Evolutionary conservation across 2,888 invertebrate genomes (phyloP).

Genomic region (Griposia aprilina): DNA sequence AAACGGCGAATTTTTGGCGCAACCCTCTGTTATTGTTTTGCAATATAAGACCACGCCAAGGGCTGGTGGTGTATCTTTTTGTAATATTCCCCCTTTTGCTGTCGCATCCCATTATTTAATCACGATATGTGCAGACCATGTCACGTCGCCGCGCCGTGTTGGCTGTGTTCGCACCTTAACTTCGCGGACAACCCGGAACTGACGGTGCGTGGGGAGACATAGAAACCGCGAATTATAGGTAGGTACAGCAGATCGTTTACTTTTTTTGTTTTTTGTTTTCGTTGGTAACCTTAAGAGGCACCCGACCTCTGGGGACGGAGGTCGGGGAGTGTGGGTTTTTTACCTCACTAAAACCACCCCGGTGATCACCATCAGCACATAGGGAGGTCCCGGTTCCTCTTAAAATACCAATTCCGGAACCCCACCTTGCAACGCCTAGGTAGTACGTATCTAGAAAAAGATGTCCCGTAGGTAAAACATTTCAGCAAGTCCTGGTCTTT

Average conservation of each 20-base stretch:
- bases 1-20: not conserved
- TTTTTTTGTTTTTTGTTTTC: too few species aligned
- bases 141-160: not conserved
- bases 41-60: conserved; percentile 10
- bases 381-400: too few species aligned
- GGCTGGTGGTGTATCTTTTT: conserved; percentile 31
- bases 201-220: not conserved
- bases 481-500: not conserved
- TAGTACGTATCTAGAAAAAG: not conserved
- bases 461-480: not conserved
- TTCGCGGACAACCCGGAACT: not conserved
- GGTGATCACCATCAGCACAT: too few species aligned
- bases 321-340: too few species aligned
- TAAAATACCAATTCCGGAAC: too few species aligned
- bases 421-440: too few species aligned
- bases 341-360: too few species aligned
- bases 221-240: not conserved
- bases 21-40: conserved; percentile 21
- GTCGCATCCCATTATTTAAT: conserved; percentile 34
- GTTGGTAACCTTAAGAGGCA: too few species aligned
- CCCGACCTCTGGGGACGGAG: too few species aligned
- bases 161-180: conserved; percentile 6
- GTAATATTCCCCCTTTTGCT: conserved; percentile 21
- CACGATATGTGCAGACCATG: conserved; percentile 14
- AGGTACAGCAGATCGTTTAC: not conserved